Evolutionary conservation across 2,888 invertebrate species (phyloP).

Genomic region (Lagria hirta): DNA sequence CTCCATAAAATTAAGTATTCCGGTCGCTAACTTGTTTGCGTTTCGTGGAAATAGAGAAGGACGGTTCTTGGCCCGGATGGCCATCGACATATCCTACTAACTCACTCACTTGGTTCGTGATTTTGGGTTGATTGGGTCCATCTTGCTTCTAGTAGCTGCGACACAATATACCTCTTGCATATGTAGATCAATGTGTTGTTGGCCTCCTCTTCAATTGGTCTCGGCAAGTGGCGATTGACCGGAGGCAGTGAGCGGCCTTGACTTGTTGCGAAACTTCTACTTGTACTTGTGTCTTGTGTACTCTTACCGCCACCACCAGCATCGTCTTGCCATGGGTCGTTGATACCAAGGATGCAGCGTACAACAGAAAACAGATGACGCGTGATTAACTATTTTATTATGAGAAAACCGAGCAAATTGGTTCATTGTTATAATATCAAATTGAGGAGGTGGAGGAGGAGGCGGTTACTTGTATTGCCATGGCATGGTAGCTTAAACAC

Average conservation of each 20-base stretch:
- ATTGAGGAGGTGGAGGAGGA: too few relatives aligned
- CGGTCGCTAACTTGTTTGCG: slow-evolving; percentile 19
- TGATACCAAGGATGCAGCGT: slow-evolving; percentile 11
- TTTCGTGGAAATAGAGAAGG: slow-evolving; percentile 23
- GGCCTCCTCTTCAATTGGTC: slow-evolving; percentile 23
- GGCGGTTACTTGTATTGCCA: too few relatives aligned
- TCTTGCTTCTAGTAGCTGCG: slow-evolving; percentile 8
- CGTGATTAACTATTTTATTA: too few relatives aligned
- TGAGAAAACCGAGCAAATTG: too few relatives aligned
- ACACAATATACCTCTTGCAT: slow-evolving; percentile 21
- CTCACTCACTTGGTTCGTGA: slow-evolving; percentile 2
- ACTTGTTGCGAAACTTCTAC: slow-evolving; percentile 52
- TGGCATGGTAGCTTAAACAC: too few relatives aligned
- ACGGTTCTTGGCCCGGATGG: slow-evolving; percentile 24
- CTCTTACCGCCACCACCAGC: slow-evolving; percentile 16
- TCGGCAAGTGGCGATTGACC: slow-evolving; percentile 36
- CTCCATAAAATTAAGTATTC: slow-evolving; percentile 21
- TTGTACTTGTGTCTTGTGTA: slow-evolving; percentile 15
- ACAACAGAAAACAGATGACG: slow-evolving; percentile 19
- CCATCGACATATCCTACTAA: not conserved
- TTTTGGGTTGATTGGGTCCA: slow-evolving; percentile 4
- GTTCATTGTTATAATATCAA: too few relatives aligned
- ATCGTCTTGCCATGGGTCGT: slow-evolving; percentile 23
- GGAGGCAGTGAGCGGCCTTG: slow-evolving; percentile 77
- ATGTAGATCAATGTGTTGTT: slow-evolving; percentile 38